Evolutionary conservation across 64 coral and sea anemone genomes (phyloP).

Genomic region (Astreopora myriophthalma): DNA sequence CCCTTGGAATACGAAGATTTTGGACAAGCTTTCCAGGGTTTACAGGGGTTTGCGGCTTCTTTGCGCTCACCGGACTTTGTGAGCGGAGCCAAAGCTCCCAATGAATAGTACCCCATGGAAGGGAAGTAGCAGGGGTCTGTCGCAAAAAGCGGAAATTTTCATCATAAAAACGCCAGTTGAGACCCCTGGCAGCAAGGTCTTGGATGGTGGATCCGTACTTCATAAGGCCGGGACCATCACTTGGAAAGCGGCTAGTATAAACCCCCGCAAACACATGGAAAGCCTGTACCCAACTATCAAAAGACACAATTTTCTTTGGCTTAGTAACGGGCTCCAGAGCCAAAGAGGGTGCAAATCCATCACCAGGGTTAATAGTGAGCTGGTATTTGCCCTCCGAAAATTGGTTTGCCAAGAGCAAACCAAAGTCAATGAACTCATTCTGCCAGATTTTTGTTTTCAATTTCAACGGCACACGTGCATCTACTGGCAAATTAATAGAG

Average conservation of each 20-base stretch:
- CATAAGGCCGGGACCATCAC: slow-evolving; percentile 17
- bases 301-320: slow-evolving; percentile 3
- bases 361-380: slow-evolving; percentile 24
- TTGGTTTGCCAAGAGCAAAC: slow-evolving; percentile 22
- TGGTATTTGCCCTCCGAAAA: neutral
- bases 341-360: too few species aligned
- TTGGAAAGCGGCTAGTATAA: slow-evolving; percentile 28
- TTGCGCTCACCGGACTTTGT: neutral
- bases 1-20: slow-evolving; percentile 30
- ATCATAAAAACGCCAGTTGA: neutral
- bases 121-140: slow-evolving; percentile 24
- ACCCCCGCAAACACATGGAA: slow-evolving; percentile 59
- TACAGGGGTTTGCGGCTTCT: slow-evolving; percentile 14
- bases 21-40: neutral
- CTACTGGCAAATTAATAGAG: neutral
- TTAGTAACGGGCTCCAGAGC: slow-evolving; percentile 21
- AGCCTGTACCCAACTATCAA: slow-evolving; percentile 18
- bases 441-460: slow-evolving; percentile 48
- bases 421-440: slow-evolving; percentile 66
- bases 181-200: slow-evolving; percentile 43
- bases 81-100: slow-evolving; percentile 50
- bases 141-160: slow-evolving; percentile 35
- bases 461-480: slow-evolving; percentile 26
- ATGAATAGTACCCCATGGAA: slow-evolving; percentile 60
- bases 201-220: slow-evolving; percentile 24